Base-by-base conservation (phyloP, 2,113 vertebrate genomes). In the Deroptyus accipitrinus region DNA sequence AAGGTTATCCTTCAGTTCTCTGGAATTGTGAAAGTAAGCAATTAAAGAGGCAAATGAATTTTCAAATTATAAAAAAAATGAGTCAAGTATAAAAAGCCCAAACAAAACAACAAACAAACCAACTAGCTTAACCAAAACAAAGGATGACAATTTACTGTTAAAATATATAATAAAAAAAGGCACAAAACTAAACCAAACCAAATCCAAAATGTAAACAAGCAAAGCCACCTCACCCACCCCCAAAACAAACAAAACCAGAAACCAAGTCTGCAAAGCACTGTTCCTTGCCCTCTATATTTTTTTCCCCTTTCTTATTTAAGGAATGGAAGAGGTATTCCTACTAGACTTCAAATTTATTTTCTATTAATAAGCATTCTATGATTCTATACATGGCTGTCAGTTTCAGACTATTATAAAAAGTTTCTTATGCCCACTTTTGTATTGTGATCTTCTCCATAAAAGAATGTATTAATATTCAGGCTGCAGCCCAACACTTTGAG, bases 1-100 rank as follows among this genome's bases (percentile, higher is more conserved):
- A 98, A 99, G 98, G 98, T 99, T 99, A 97, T 99, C 99, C 98
- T 99, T 99, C 97, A 99, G 97, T 83, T 99, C 99, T 99, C 99
- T 99, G 96, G 33, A 77, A 97, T 97, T 95, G 64, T 97, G 84
- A 75, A 97, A 88, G 94, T 49, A 95, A 94, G 84, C 62, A 96
- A 54, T 95, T 25, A 96, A 88, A 95, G 88, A 82, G 68, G 37
- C 48, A 68, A 93, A 70, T n/a, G 41, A n/a, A 70, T 87, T 96
- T 89, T 91, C 33, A 93, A 95, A 91, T 62, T 54, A 62, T 67
- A 83, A 92, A 44, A 89, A 79, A 67, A 35, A 93, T 28, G 35
- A n/a, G n/a, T 77, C 63, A 57, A 79, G 42, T 86, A 66, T 25
- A 82, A 84, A 80, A 79, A 86, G 19, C 14, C 19, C 46, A 83